These are phyloP conservation scores for Cirrhinus molitorella DNA, from an alignment of 2,797 vertebrate genomes.

Conservation along the genomic window DNA sequence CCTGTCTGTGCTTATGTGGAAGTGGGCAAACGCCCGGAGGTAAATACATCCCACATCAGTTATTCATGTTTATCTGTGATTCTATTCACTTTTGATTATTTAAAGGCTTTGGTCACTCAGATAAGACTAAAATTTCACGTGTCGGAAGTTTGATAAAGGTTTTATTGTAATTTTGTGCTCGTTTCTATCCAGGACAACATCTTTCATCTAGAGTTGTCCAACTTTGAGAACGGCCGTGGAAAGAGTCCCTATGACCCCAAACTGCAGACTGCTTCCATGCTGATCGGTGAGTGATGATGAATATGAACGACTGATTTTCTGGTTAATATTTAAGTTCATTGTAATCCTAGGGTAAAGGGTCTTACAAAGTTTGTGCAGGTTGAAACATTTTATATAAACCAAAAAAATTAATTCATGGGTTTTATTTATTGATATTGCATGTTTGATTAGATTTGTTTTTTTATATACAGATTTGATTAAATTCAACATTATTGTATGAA, in stretches of 20 bases:
- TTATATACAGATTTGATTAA: too few species aligned
- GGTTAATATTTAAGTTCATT: not conserved
- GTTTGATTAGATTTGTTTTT: not conserved
- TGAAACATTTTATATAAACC: not conserved
- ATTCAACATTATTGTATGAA: too few species aligned
- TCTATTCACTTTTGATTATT: not conserved
- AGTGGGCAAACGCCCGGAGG: constrained; percentile 93
- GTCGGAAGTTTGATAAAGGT: constrained; percentile 59
- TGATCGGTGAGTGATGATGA: constrained; percentile 85
- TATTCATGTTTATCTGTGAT: not conserved
- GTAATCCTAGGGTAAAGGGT: not conserved
- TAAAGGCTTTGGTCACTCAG: not conserved
- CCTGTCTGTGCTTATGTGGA: constrained; percentile 95
- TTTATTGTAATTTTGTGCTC: constrained; percentile 51
- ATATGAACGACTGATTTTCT: not conserved
- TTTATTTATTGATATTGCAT: too few species aligned
- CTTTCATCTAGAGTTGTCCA: constrained; percentile 88
- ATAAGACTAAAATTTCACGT: too few species aligned
- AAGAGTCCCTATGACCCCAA: constrained; percentile 99
- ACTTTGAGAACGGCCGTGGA: constrained; percentile 94
- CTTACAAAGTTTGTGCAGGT: not conserved
- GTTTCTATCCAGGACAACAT: constrained; percentile 84
- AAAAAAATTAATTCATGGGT: too few species aligned
- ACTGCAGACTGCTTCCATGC: constrained; percentile 91
- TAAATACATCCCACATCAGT: constrained; percentile 62